Conservation (phyloP, 2,888 invertebrate genomes). For the Noctua janthe region DNA sequence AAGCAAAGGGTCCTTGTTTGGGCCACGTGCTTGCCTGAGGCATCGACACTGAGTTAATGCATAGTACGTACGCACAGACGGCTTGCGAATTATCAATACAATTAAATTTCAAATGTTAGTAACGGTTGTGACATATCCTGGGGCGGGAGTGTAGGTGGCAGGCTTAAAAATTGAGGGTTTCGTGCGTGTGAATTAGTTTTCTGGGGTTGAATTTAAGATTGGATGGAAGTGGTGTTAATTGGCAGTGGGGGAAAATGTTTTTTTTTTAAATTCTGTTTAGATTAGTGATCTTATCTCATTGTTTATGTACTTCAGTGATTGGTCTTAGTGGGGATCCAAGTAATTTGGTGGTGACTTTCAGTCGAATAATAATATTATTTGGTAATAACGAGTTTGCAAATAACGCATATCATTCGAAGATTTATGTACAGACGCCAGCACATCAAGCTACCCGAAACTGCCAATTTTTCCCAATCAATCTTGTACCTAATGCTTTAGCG, state of each 20-base stretch:
- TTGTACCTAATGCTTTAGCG: no score
- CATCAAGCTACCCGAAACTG: no score
- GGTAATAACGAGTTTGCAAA: neutral
- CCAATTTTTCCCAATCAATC: no score
- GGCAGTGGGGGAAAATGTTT: neutral
- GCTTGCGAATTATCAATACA: constrained; percentile 67
- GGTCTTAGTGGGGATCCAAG: neutral
- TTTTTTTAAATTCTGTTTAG: constrained; percentile 11
- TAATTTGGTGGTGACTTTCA: neutral
- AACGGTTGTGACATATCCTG: constrained; percentile 66
- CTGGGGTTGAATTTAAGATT: constrained; percentile 15
- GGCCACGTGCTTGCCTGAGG: constrained; percentile 76
- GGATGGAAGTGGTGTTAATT: constrained; percentile 1
- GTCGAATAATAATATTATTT: neutral
- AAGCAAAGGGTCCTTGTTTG: constrained; percentile 61
- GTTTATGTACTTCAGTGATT: neutral
- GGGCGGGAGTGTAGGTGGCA: constrained; percentile 60
- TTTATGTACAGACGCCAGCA: no score
- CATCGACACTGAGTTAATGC: constrained; percentile 62
- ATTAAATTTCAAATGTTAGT: constrained; percentile 69
- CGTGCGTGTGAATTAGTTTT: constrained; percentile 32
- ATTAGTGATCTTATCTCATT: neutral
- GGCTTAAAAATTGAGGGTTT: constrained; percentile 56
- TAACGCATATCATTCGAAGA: neutral
- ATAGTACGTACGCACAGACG: constrained; percentile 36